Evolutionary conservation across 2,797 vertebrate species (phyloP).

Genomic region (Sebastes baramenuke): DNA sequence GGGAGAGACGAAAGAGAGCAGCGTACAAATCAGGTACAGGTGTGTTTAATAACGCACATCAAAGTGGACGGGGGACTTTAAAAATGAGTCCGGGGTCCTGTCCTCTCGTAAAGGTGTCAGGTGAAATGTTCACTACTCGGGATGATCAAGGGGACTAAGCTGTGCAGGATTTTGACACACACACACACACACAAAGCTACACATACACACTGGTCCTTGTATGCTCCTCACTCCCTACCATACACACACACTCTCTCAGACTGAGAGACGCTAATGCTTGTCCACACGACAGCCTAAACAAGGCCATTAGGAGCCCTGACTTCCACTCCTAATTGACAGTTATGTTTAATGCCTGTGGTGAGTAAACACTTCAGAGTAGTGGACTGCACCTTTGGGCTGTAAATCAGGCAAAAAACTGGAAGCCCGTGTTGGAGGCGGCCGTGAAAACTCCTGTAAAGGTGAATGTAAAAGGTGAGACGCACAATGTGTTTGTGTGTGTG

Average conservation of each 20-base stretch:
- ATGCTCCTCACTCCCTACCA: neutral
- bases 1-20: constrained; percentile 68
- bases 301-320: constrained; percentile 74
- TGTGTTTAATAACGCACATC: constrained; percentile 89
- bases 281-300: constrained; percentile 66
- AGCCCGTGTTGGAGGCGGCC: neutral
- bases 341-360: constrained; percentile 74
- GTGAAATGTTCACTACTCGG: constrained; percentile 76
- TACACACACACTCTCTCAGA: constrained; percentile 24
- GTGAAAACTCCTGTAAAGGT: constrained; percentile 34
- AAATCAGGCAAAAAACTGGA: constrained; percentile 54
- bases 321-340: constrained; percentile 78
- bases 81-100: constrained; percentile 77
- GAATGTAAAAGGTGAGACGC: constrained; percentile 26
- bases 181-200: constrained; percentile 16
- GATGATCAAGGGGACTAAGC: constrained; percentile 84
- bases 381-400: constrained; percentile 53
- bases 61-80: constrained; percentile 79
- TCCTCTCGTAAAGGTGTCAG: constrained; percentile 88
- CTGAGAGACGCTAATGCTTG: constrained; percentile 75
- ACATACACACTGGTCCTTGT: neutral
- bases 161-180: constrained; percentile 43
- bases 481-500: neutral
- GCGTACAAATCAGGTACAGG: constrained; percentile 85
- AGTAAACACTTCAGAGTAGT: constrained; percentile 69